Base-by-base conservation (phyloP, 2,888 invertebrate species). In the Dryocosmus kuriphilus region DNA sequence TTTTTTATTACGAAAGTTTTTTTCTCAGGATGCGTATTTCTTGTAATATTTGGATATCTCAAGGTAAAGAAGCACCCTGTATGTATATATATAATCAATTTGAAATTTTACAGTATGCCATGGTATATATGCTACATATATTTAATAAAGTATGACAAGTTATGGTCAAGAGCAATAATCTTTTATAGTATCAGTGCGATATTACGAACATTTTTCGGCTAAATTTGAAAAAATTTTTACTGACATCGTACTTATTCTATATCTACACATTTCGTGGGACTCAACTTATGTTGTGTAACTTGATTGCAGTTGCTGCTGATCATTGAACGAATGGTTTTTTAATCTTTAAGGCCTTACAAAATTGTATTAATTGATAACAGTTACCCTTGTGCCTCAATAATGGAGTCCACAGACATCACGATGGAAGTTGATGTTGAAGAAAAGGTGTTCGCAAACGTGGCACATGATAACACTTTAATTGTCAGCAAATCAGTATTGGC, bases 401-500 rank as follows among this genome's bases (percentile, higher is more conserved):
- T 71, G 71, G 51, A 51, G 14, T 30, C 71, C 11, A 8, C n/a
- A n/a, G 51, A 71, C 5, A 51, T 27, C n/a, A 1, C 30, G 11
- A 71, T 71, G 71, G 71, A 71, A 14, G 51, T 32, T 30, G 71
- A 71, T 2, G n/a, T 51, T 11, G 71, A 71, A 71, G 30, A 51
- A 30, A 71, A 71, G n/a, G 51, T 51, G n/a, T 55, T 30, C 19
- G 7, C n/a, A 1, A 67, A 30, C 3, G 46, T 24, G 60, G 14
- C 27, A 27, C 41, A 19, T 16, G 16, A 75, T 11, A 46, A 77
- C n/a, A 51, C 79, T 22, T 76, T 81, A 57, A 65, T 78, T 9
- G 76, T 78, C 19, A 57, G 73, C 27, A 60, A 57, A 32, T 76
- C 81, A 73, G 67, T 80, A 14, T 63, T 88, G 51, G 84, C 82